Evolutionary conservation across 2,888 invertebrate genomes (phyloP).

Genomic region (Meandrusa payeni): DNA sequence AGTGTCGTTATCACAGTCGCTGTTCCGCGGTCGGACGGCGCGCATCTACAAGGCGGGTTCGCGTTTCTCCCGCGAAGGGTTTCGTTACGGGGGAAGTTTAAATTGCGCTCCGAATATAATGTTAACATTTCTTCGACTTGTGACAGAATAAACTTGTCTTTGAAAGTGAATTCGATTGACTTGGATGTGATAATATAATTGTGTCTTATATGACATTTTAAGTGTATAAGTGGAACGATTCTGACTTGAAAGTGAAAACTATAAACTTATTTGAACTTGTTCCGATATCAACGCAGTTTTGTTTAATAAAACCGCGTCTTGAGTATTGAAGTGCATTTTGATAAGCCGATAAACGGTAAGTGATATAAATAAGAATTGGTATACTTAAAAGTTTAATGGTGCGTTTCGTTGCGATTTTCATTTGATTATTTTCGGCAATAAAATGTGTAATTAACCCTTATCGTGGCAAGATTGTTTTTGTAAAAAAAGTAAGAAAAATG

Average conservation of each 20-base stretch:
- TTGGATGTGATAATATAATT: constrained; percentile 56
- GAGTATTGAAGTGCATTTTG: constrained; percentile 61
- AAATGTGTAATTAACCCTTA: no score
- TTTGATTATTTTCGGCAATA: constrained; percentile 33
- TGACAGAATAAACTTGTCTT: constrained; percentile 55
- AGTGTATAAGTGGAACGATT: constrained; percentile 55
- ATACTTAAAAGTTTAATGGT: background rate
- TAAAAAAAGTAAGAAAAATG: no score
- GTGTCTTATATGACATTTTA: constrained; percentile 53
- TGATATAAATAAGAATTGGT: constrained; percentile 15
- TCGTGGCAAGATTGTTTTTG: no score
- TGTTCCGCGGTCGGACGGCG: constrained; percentile 72
- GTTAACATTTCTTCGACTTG: constrained; percentile 50
- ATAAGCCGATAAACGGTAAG: constrained; percentile 59
- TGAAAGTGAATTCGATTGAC: constrained; percentile 68
- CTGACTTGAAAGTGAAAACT: constrained; percentile 47
- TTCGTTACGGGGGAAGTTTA: constrained; percentile 65
- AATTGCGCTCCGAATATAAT: constrained; percentile 59
- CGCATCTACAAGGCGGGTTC: constrained; percentile 46
- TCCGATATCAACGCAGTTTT: constrained; percentile 76
- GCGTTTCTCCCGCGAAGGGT: constrained; percentile 38
- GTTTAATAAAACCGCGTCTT: constrained; percentile 62
- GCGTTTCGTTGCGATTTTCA: constrained; percentile 21
- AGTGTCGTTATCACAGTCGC: constrained; percentile 78
- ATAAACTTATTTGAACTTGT: constrained; percentile 53